Evolutionary conservation across 2,797 vertebrate genomes (phyloP), one percentile per base, ranked within the genome.

Genomic region (Sebastes baramenuke): DNA sequence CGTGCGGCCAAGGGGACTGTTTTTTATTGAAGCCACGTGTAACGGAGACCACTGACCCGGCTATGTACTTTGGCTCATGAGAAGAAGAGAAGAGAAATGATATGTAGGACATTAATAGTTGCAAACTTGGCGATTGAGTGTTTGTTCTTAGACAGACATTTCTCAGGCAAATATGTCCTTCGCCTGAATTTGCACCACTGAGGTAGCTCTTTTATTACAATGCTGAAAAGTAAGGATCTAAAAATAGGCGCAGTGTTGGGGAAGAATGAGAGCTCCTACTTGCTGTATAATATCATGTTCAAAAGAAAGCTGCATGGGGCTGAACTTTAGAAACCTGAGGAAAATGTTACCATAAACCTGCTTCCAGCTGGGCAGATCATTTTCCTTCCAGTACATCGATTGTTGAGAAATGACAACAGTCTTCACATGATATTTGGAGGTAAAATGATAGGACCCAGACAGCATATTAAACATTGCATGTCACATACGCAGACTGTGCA

Each of bases 21-120:
- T 88, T 92, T 86, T 81, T 94, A 95, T 95, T 94, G 87, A 94
- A 95, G 90, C 94, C 93, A 94, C 82, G 75, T 95, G 95, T 95
- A 93, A 93, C 88, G 49, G 89, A 93, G 89, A 91, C 88, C 87
- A 88, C 81, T 94, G 93, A 94, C 95, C 94, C 85, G 81, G 60
- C 91, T 90, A 64, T 91, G 88, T 92, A 79, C 91, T 94, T 88
- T 92, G 87, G 88, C 89, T 82, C 80, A 75, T 2, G 74, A 90
- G 82, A 86, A 81, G 65, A 87, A 73, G 67, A 83, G 71, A 64
- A 60, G 79, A 77, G 79, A 93, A 88, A 77, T 77, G 87, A 92
- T 91, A 89, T 92, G 93, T 83, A 65, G 76, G 80, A 90, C 83
- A 84, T 89, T 90, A 94, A 90, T 85, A 81, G 74, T 77, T 77